phyloP scores from a whole-genome alignment of 2,113 vertebrate genomes.

The Jaculus jaculus region DNA sequence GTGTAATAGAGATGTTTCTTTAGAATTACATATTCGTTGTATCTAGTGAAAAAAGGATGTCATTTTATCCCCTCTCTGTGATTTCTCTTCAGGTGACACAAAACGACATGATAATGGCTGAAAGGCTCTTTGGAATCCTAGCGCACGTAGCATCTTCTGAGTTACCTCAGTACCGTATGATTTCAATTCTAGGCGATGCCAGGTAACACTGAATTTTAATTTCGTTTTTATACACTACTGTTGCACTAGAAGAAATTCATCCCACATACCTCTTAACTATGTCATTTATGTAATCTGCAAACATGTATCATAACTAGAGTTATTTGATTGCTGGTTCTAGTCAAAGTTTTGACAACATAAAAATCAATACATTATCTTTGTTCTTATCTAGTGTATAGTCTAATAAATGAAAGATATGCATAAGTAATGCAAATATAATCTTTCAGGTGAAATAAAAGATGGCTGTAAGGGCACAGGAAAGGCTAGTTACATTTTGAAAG shows the following conservation, averaged over 20 bases:
- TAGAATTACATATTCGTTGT: slow-evolving; percentile 4
- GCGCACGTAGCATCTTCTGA: slow-evolving; percentile 94
- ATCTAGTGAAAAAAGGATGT: background rate
- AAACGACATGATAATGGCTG: slow-evolving; percentile 92
- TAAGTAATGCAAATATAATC: background rate
- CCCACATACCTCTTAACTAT: background rate
- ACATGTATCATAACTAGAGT: background rate
- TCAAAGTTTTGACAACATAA: background rate
- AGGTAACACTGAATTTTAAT: slow-evolving; percentile 85
- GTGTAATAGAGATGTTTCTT: background rate
- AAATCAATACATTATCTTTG: background rate
- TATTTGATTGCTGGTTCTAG: background rate
- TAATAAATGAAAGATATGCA: background rate
- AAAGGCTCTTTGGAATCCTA: slow-evolving; percentile 93
- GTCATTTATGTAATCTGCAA: background rate
- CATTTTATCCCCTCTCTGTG: background rate
- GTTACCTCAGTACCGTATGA: slow-evolving; percentile 90
- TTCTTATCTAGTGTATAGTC: background rate
- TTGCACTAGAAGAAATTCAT: background rate
- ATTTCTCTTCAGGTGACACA: slow-evolving; percentile 89
- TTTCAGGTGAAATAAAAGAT: background rate
- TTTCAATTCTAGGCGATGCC: slow-evolving; percentile 93
- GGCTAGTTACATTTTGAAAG: background rate
- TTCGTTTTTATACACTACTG: background rate
- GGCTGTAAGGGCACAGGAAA: background rate